Base-by-base conservation (phyloP, 1,140 invertebrate species). In the Copidosoma floridanum region DNA sequence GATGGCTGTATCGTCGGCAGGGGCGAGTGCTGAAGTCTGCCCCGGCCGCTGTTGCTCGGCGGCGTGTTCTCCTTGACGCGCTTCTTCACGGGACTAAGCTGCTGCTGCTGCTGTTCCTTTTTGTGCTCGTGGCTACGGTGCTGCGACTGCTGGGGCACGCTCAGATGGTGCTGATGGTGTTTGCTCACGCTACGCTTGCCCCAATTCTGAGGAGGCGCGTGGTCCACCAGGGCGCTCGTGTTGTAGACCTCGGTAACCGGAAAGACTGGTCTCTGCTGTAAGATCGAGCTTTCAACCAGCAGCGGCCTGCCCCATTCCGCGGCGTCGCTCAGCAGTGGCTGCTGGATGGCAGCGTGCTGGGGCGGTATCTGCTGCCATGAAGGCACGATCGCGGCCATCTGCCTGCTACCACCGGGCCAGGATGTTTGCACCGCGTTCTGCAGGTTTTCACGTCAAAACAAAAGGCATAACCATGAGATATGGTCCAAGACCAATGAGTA, bases 41-140 rank as follows among this genome's bases (percentile, higher is more conserved):
- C 81, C 21, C 78, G 76, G 6, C 66, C 69, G 37, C 65, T 72
- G 38, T 74, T 76, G 55, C 74, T 79, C 0, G 94, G 94, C 27
- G 95, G 94, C 20, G 94, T 95, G 67, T 92, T 94, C 73, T 98
- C 96, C 74, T 98, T 98, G 7, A 97, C 95, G n/a, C 95, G 83
- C 77, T 98, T 98, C 81, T 98, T 98, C 2, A 98, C 94, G 1
- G 96, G 96, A 70, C 93, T 97, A 58, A 98, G 80, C 70, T 98
- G 95, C 43, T 92, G 91, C 26, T 89, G 85, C 68, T 96, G 93
- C 73, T 95, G 96, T 73, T 95, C 95, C 74, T 93, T 95, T 68
- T 88, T 78, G 7, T 82, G 78, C 35, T 80, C 77, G 11, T 29
- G 56, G n/a, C 38, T 62, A 26, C 77, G 71, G 23, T 81, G 81